These are phyloP conservation scores for Scaptomyza flava DNA, from an alignment of 2,888 invertebrate genomes.

Conservation along the genomic window DNA sequence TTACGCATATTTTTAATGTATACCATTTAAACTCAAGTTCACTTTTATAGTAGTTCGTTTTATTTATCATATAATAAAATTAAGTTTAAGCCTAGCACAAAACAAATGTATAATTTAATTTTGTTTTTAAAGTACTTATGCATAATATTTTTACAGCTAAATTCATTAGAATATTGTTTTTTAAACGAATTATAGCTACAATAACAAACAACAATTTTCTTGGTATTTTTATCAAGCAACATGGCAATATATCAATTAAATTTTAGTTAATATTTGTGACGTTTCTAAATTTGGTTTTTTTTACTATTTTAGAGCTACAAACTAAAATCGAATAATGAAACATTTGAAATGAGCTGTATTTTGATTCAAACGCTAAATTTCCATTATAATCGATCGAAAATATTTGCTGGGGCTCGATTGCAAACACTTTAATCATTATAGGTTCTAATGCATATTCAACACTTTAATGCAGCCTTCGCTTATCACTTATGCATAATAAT, in stretches of 20 bases:
- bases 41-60: constrained; percentile 11
- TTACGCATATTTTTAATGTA: not conserved
- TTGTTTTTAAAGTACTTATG: constrained; percentile 22
- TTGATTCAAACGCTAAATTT: constrained; percentile 1
- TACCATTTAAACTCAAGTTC: not conserved
- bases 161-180: constrained; percentile 20
- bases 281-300: constrained; percentile 4
- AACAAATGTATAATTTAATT: constrained; percentile 16
- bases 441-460: constrained; percentile 12
- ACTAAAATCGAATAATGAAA: constrained; percentile 41
- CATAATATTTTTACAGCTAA: constrained; percentile 17
- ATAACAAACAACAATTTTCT: constrained; percentile 45
- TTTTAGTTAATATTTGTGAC: constrained; percentile 26
- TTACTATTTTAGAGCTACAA: constrained; percentile 12
- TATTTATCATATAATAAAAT: constrained; percentile 43
- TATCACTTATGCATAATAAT: constrained; percentile 41
- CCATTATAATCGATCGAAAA: constrained; percentile 54
- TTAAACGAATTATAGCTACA: constrained; percentile 28
- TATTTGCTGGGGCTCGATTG: constrained; percentile 73
- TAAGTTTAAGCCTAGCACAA: constrained; percentile 39
- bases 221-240: constrained; percentile 39
- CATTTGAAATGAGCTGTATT: constrained; percentile 26
- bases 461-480: constrained; percentile 46
- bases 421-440: constrained; percentile 66
- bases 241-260: constrained; percentile 57